A percentile compares a stretch with the other conserved stretches of the same genome.
Conservation (phyloP, 2,113 vertebrate genomes). For the Rhabdornis inornatus region DNA sequence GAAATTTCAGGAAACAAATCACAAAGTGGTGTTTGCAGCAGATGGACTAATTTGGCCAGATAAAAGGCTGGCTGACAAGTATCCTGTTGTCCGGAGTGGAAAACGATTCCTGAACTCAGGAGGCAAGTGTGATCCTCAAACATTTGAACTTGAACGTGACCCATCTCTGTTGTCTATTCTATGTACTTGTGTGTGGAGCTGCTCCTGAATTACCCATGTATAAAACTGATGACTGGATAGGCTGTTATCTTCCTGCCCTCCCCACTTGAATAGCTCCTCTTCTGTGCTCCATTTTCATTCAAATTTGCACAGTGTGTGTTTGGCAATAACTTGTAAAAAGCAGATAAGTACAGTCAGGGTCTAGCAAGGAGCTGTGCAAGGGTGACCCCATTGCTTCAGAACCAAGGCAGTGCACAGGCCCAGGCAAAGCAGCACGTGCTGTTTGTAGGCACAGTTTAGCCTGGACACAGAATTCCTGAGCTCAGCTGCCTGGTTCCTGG, state of each 20-base stretch:
- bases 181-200: neutral
- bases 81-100: slow-evolving; percentile 87
- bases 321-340: neutral
- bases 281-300: neutral
- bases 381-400: neutral
- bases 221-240: neutral
- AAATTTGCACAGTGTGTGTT: neutral
- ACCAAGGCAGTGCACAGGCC: neutral
- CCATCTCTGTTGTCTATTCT: neutral
- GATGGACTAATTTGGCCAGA: slow-evolving; percentile 94
- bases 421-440: neutral
- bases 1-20: slow-evolving; percentile 89
- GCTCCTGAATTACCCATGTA: neutral
- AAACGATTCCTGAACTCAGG: slow-evolving; percentile 96
- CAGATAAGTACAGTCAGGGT: neutral
- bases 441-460: neutral
- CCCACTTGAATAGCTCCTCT: neutral
- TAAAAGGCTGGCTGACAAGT: slow-evolving; percentile 87
- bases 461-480: neutral
- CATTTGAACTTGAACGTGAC: neutral
- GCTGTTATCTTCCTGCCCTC: neutral
- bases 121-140: slow-evolving; percentile 74
- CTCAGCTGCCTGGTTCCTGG: neutral
- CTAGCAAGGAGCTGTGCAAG: neutral
- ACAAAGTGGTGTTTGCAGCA: slow-evolving; percentile 91